Conservation (phyloP, 2,888 invertebrate species). For the Drosophila stalkeri region DNA sequence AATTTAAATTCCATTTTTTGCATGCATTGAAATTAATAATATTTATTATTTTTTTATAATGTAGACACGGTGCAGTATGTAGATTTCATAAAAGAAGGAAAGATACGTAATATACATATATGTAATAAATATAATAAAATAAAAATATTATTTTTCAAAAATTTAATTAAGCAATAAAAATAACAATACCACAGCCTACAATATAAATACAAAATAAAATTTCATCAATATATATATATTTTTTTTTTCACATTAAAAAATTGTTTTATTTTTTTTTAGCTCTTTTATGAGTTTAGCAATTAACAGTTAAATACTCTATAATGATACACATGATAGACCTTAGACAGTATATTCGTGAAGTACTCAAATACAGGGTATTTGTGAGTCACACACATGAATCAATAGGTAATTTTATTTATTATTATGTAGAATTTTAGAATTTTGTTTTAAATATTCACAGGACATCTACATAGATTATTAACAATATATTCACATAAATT, state of each 20-base stretch:
- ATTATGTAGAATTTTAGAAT: no score
- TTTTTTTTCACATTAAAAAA: not conserved
- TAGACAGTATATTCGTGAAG: no score
- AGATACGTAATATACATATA: not conserved
- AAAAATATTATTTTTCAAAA: not conserved
- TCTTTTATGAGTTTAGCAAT: not conserved
- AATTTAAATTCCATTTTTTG: constrained; percentile 7
- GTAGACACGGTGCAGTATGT: not conserved
- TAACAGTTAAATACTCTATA: not conserved
- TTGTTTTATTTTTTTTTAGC: not conserved
- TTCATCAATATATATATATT: no score
- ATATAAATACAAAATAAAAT: not conserved
- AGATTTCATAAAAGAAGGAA: not conserved
- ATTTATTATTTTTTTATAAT: not conserved
- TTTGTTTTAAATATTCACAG: no score
- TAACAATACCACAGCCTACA: not conserved
- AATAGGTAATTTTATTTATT: no score
- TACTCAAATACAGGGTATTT: not conserved
- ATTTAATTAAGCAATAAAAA: not conserved
- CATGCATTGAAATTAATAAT: not conserved
- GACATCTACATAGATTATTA: no score
- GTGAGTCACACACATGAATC: not conserved
- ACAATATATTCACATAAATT: not conserved
- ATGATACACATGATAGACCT: no score
- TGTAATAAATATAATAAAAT: no score